These are phyloP conservation scores for Patella vulgata DNA, from an alignment of 1,140 invertebrate species.

Conservation along the genomic window DNA sequence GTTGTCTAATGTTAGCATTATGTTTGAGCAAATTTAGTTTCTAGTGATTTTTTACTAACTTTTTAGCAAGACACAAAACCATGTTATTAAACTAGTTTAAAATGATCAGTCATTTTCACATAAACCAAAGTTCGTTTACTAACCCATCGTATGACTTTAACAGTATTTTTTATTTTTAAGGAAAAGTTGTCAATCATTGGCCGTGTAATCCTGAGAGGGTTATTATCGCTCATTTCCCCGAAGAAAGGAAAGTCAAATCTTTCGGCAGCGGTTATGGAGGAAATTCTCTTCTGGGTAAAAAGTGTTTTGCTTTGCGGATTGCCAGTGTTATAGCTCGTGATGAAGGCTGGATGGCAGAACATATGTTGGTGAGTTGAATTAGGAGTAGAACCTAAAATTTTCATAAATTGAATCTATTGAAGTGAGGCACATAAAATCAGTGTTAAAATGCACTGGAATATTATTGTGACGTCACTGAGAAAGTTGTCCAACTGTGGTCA, in stretches of 20 bases:
- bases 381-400: neutral
- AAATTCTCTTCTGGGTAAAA: slow-evolving; percentile 97
- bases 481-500: too few species aligned
- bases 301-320: slow-evolving; percentile 97
- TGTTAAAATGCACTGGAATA: neutral
- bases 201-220: slow-evolving; percentile 93
- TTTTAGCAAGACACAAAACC: too few species aligned
- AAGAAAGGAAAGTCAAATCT: slow-evolving; percentile 85
- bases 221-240: slow-evolving; percentile 71
- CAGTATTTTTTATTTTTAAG: slow-evolving; percentile 33
- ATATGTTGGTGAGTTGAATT: slow-evolving; percentile 85
- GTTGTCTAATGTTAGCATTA: too few species aligned
- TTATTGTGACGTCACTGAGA: too few species aligned
- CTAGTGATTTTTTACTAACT: too few species aligned
- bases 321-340: slow-evolving; percentile 92
- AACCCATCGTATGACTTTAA: neutral
- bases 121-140: too few species aligned
- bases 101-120: too few species aligned
- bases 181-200: slow-evolving; percentile 78
- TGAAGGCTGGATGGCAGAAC: slow-evolving; percentile 98
- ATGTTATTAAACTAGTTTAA: too few species aligned
- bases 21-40: too few species aligned
- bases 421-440: neutral
- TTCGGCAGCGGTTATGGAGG: slow-evolving; percentile 98
- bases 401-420: too few species aligned